phyloP scores from a whole-genome alignment of 2,113 vertebrate species.

The Platycercus adscitus region DNA sequence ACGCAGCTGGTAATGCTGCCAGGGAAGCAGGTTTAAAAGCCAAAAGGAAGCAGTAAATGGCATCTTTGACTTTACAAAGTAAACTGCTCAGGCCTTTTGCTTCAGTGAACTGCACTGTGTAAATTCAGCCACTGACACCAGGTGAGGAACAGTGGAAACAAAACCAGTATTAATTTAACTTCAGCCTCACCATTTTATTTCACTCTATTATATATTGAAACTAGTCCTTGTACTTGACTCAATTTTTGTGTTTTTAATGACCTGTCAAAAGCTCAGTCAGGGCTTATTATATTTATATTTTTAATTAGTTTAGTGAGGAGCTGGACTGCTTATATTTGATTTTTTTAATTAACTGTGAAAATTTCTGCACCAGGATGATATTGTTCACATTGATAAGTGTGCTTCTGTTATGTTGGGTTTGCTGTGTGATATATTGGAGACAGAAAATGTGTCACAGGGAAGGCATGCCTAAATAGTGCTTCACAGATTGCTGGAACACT shows the following conservation, averaged over 20 bases:
- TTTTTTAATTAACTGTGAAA: conserved; percentile 71
- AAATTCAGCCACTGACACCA: conserved; percentile 47
- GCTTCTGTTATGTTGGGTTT: not conserved
- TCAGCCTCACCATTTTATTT: conserved; percentile 66
- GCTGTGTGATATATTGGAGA: not conserved
- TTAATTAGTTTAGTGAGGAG: conserved; percentile 77
- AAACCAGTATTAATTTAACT: conserved; percentile 68
- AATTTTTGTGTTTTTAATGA: conserved; percentile 73
- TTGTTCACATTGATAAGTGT: not conserved
- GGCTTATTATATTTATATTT: conserved; percentile 78
- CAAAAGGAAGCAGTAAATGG: conserved; percentile 20
- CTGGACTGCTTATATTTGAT: conserved; percentile 66
- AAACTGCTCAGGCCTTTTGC: conserved; percentile 45
- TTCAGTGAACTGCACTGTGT: conserved; percentile 34
- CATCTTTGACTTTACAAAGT: conserved; percentile 21
- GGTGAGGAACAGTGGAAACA: conserved; percentile 46
- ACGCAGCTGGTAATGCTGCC: not conserved
- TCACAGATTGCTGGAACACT: not conserved
- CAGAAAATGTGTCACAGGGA: not conserved
- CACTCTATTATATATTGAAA: conserved; percentile 64
- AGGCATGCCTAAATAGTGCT: not conserved
- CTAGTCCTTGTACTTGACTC: conserved; percentile 65
- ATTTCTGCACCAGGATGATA: conserved; percentile 32
- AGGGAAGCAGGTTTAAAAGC: not conserved
- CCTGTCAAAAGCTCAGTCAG: conserved; percentile 75